A percentile compares a stretch with the other conserved stretches of the same genome.
Evolutionary conservation across 2,113 vertebrate species (phyloP).

Genomic region (Anser cygnoides): DNA sequence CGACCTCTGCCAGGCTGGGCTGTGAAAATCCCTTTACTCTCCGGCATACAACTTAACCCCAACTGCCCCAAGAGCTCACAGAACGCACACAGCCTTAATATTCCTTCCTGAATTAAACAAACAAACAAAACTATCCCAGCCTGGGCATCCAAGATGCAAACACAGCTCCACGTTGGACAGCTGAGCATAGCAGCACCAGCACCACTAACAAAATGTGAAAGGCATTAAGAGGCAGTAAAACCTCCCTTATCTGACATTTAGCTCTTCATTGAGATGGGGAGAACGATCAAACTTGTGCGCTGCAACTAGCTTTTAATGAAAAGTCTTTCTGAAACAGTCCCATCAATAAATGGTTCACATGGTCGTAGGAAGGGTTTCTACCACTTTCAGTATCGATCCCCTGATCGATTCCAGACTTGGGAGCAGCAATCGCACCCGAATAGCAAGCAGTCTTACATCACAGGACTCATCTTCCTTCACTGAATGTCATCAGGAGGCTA

Average conservation of each 20-base stretch:
- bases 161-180: not conserved
- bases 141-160: not conserved
- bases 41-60: not conserved
- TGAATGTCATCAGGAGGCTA: not conserved
- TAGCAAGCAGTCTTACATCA: not conserved
- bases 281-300: not conserved
- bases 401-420: constrained; percentile 22
- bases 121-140: not conserved
- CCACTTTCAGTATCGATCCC: not conserved
- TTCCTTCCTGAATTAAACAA: not conserved
- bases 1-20: not conserved
- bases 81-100: not conserved
- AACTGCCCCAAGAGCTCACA: not conserved
- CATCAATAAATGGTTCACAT: not conserved
- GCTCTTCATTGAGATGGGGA: not conserved
- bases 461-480: constrained; percentile 29
- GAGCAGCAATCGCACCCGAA: constrained; percentile 32
- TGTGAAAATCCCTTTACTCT: not conserved
- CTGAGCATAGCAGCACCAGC: not conserved
- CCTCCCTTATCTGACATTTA: not conserved
- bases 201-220: not conserved
- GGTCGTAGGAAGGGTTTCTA: not conserved
- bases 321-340: not conserved
- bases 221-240: not conserved
- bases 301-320: not conserved